Percentiles rank a stretch among this genome's conserved stretches.
phyloP scores from a whole-genome alignment of 2,113 vertebrate species.

The Synchiropus splendidus region DNA sequence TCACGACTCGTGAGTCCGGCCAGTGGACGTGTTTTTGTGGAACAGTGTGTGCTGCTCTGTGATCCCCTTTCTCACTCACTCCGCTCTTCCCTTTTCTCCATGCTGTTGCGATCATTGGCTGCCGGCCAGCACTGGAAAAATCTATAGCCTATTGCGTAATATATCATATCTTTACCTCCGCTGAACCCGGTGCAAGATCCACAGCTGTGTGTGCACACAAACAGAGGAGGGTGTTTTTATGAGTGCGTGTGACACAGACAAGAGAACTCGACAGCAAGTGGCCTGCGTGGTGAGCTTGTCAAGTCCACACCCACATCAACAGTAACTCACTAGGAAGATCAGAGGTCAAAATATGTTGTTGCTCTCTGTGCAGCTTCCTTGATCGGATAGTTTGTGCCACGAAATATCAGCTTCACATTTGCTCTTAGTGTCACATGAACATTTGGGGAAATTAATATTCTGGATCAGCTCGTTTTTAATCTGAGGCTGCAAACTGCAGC shows the following conservation, averaged over 20 bases:
- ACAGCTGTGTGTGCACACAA: slow-evolving; percentile 54
- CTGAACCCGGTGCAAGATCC: slow-evolving; percentile 58
- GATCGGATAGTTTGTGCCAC: too few relatives aligned
- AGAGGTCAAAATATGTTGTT: slow-evolving; percentile 9
- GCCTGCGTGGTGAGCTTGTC: slow-evolving; percentile 40
- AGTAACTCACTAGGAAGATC: slow-evolving; percentile 52
- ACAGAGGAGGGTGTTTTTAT: slow-evolving; percentile 29
- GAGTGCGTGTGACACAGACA: slow-evolving; percentile 11
- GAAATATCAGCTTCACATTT: too few relatives aligned
- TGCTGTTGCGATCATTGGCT: slow-evolving; percentile 42
- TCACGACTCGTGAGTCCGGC: slow-evolving; percentile 47
- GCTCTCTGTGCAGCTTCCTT: too few relatives aligned
- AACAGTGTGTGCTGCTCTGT: slow-evolving; percentile 62
- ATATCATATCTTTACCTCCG: slow-evolving; percentile 69
- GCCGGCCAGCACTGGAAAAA: slow-evolving; percentile 63
- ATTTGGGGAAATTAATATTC: too few relatives aligned
- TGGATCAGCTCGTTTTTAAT: too few relatives aligned
- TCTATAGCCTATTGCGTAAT: slow-evolving; percentile 70
- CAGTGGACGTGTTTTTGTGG: slow-evolving; percentile 49
- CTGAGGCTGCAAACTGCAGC: too few relatives aligned
- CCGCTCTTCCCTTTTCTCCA: slow-evolving; percentile 16
- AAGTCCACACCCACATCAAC: slow-evolving; percentile 38
- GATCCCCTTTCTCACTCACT: slow-evolving; percentile 18
- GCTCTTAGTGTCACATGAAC: too few relatives aligned
- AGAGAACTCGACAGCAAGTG: slow-evolving; percentile 15